Evolutionary conservation across 2,113 vertebrate species (phyloP).

Genomic region (Irena cyanogastra): DNA sequence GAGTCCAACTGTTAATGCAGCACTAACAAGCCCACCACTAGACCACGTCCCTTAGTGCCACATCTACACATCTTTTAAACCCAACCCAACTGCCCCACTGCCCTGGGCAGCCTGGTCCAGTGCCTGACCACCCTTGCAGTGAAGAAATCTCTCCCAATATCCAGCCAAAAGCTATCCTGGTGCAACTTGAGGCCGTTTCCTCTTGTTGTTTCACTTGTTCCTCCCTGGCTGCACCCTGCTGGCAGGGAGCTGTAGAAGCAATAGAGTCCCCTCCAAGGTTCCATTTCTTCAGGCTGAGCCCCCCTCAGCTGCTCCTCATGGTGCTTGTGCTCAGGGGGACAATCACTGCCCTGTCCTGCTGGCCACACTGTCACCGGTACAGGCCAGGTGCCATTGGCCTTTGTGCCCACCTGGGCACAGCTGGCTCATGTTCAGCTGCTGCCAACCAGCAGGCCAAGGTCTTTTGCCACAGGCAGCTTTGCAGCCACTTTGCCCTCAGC

Average conservation of each 20-base stretch:
- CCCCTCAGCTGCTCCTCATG: neutral
- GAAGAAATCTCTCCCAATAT: neutral
- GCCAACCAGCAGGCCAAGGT: neutral
- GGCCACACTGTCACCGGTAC: neutral
- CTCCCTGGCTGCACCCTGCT: neutral
- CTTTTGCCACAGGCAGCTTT: neutral
- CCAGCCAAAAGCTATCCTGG: neutral
- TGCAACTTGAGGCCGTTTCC: neutral
- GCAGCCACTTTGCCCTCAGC: neutral
- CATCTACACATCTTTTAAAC: neutral
- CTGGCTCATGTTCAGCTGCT: neutral
- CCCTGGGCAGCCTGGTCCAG: neutral
- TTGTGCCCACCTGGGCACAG: neutral
- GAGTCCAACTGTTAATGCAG: neutral
- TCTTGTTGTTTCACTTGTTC: neutral
- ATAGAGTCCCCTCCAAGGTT: neutral
- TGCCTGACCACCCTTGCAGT: neutral
- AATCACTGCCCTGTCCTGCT: neutral
- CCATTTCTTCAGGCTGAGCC: neutral
- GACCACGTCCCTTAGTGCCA: neutral
- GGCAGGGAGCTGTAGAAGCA: neutral
- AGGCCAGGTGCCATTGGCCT: neutral
- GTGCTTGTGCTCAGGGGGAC: neutral
- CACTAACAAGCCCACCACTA: neutral
- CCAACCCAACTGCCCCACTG: neutral